These are phyloP conservation scores for Osmoderma eremita DNA, from an alignment of 2,888 invertebrate genomes.

Conservation along the genomic window DNA sequence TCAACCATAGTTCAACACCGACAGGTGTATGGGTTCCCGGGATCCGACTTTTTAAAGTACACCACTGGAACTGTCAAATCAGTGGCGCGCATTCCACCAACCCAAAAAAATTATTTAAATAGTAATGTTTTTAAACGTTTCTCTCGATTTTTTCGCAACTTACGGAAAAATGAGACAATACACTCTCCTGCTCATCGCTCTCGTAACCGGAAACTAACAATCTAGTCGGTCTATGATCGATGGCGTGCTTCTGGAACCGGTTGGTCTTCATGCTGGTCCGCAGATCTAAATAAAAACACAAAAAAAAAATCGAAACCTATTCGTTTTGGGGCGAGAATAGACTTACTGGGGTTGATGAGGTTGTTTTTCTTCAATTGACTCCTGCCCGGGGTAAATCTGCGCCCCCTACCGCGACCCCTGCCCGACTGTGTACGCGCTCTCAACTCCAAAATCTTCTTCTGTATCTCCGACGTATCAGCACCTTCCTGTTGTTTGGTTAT, in stretches of 20 bases:
- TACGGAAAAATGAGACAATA: conserved; percentile 87
- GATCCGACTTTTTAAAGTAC: too few relatives aligned
- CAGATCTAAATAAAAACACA: conserved; percentile 47
- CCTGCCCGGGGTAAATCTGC: conserved; percentile 57
- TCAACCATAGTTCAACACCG: too few relatives aligned
- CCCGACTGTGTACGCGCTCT: conserved; percentile 62
- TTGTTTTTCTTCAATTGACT: conserved; percentile 61
- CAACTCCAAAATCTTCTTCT: conserved; percentile 80
- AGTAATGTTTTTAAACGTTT: too few relatives aligned
- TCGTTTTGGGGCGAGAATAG: neutral
- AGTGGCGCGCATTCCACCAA: neutral
- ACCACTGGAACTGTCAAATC: too few relatives aligned
- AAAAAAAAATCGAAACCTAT: conserved; percentile 20
- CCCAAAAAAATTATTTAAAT: neutral
- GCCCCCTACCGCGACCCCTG: conserved; percentile 61
- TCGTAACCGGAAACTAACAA: conserved; percentile 89
- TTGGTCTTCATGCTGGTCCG: conserved; percentile 61
- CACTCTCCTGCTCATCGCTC: conserved; percentile 81
- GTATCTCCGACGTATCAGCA: conserved; percentile 84
- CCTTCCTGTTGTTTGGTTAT: conserved; percentile 91
- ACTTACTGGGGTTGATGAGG: conserved; percentile 52
- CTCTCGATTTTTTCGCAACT: conserved; percentile 56
- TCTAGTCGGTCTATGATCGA: conserved; percentile 88
- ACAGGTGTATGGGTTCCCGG: too few relatives aligned
- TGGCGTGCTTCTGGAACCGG: conserved; percentile 66